phyloP scores from a whole-genome alignment of 2,888 invertebrate genomes.

The Danaus chrysippus region DNA sequence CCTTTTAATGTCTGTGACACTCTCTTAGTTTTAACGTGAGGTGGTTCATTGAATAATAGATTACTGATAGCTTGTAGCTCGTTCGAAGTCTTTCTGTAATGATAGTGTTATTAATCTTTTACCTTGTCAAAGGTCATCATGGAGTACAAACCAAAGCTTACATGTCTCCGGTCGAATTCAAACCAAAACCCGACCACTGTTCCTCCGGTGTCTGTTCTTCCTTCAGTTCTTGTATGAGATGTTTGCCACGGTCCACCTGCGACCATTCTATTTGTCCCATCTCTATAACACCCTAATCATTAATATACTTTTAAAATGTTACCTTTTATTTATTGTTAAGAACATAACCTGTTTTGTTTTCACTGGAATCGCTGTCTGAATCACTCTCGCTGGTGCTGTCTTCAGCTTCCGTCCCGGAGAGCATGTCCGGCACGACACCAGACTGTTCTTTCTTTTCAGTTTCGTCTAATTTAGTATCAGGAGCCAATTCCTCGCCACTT shows the following conservation, averaged over 20 bases:
- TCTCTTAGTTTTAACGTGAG: slow-evolving; percentile 41
- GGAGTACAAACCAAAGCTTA: slow-evolving; percentile 25
- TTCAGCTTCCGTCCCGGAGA: slow-evolving; percentile 57
- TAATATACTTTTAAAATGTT: too few species aligned
- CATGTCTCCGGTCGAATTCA: slow-evolving; percentile 33
- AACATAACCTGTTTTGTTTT: not conserved
- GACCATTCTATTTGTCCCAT: slow-evolving; percentile 66
- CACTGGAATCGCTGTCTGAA: slow-evolving; percentile 29
- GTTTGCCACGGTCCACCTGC: slow-evolving; percentile 45
- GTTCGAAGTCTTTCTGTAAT: slow-evolving; percentile 44
- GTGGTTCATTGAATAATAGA: slow-evolving; percentile 52
- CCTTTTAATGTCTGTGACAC: slow-evolving; percentile 43
- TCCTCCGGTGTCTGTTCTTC: slow-evolving; percentile 45
- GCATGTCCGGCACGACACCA: slow-evolving; percentile 55
- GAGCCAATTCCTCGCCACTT: slow-evolving; percentile 16
- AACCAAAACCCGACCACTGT: slow-evolving; percentile 58
- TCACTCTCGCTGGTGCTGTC: slow-evolving; percentile 56
- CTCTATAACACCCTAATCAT: slow-evolving; percentile 10
- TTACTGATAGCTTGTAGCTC: slow-evolving; percentile 52
- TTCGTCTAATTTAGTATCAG: slow-evolving; percentile 40
- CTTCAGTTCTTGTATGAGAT: slow-evolving; percentile 62
- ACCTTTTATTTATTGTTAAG: not conserved
- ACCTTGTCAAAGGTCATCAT: not conserved
- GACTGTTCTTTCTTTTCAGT: slow-evolving; percentile 40
- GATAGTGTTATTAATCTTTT: not conserved